Evolutionary conservation across 2,797 vertebrate genomes (phyloP).

Genomic region (Coregonus sp.): DNA sequence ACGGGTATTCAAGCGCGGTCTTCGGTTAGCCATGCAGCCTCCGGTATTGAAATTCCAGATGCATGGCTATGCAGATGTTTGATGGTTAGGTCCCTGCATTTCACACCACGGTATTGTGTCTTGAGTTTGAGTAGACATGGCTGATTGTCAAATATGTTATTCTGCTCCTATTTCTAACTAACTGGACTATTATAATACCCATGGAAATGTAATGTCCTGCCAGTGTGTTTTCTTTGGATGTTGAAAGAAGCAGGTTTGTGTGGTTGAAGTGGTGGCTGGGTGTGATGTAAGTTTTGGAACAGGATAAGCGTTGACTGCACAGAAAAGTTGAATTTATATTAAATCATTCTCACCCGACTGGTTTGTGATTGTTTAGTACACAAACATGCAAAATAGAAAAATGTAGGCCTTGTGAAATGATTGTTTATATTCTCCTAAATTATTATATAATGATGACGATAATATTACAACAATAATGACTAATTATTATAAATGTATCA

Average conservation of each 20-base stretch:
- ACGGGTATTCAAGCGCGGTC: constrained; percentile 45
- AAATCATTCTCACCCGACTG: constrained; percentile 51
- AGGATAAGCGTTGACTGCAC: constrained; percentile 62
- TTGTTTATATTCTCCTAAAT: background rate
- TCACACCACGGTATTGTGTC: constrained; percentile 25
- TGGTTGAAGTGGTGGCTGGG: constrained; percentile 66
- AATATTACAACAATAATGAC: constrained; percentile 5
- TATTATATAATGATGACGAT: background rate
- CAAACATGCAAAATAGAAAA: background rate
- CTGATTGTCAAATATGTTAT: background rate
- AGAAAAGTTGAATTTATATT: constrained; percentile 48
- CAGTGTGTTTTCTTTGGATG: constrained; percentile 57
- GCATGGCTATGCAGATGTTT: constrained; percentile 73
- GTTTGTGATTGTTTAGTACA: constrained; percentile 37
- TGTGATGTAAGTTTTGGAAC: constrained; percentile 74
- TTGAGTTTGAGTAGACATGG: constrained; percentile 23
- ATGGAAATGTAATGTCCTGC: constrained; percentile 35
- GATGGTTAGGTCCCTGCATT: constrained; percentile 56
- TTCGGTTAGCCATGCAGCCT: constrained; percentile 49
- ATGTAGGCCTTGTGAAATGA: background rate
- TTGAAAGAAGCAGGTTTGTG: constrained; percentile 58
- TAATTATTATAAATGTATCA: background rate
- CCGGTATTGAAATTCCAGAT: constrained; percentile 69
- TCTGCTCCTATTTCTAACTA: background rate
- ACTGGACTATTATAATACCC: background rate